Base-by-base conservation (phyloP, 2,888 invertebrate species). In the Drosophila affinis region DNA sequence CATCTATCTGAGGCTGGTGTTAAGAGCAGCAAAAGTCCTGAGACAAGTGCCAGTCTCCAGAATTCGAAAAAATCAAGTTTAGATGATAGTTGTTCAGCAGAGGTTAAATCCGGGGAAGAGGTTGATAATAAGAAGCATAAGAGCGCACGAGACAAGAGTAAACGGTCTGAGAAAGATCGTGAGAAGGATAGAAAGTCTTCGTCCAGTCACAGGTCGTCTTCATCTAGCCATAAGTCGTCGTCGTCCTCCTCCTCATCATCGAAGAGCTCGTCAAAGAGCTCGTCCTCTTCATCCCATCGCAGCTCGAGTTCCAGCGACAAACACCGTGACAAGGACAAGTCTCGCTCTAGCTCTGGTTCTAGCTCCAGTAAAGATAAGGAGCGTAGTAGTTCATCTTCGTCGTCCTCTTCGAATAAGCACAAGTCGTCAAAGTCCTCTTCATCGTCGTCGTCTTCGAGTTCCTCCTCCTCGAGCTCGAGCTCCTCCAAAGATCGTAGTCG, bases 401-500 rank as follows among this genome's bases (percentile, higher is more conserved):
- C 86, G 18, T 83, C 83, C 10, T 81, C 84, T 12, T 80, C 86
- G 64, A 89, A 78, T 62, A 91, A 89, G 75, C 85, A 90, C 60
- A 88, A 79, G 32, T 84, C 89, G 6, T 87, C 91, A 59, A 81
- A 73, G 71, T 78, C 78, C 24, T 85, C 85, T 17, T 86, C 87
- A 5, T 85, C 87, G 55, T 91, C 76, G 4, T 78, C 88, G 29
- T 77, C 78, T 18, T 87, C 76, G 24, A 83, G 75, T 55, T 75
- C 88, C 9, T 84, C 88, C 21, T 79, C 81, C 32, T 82, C 56
- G 63, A 79, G 81, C 71, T 91, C 74, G 65, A 90, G 90, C 68
- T 91, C 91, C 76, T 92, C 91, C 54, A 93, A 92, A 89, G 93
- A 93, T 24, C 93, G 93, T 81, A 93, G 91, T 80, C 93, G 92